phyloP scores from a whole-genome alignment of 2,797 vertebrate genomes.

The Protonibea diacanthus region DNA sequence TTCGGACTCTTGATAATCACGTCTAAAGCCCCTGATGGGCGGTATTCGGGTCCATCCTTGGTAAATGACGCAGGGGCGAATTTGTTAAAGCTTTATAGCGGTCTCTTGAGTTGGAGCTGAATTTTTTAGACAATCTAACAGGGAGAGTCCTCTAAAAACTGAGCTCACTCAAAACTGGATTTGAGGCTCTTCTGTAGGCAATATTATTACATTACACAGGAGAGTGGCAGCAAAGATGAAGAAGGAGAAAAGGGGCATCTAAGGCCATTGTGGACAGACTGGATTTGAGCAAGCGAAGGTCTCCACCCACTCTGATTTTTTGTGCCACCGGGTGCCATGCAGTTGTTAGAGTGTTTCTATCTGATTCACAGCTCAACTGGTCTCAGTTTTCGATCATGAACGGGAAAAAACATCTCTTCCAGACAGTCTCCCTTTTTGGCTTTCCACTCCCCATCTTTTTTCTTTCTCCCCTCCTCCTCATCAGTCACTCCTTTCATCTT shows the following conservation, averaged over 20 bases:
- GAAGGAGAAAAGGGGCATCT: not conserved
- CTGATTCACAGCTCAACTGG: conserved; percentile 36
- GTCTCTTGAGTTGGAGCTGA: conserved; percentile 29
- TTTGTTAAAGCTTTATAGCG: conserved; percentile 36
- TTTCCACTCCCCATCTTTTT: conserved; percentile 47
- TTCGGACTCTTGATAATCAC: conserved; percentile 44
- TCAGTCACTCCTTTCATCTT: conserved; percentile 74
- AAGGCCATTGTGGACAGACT: not conserved
- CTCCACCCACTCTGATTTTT: not conserved
- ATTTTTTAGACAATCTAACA: conserved; percentile 38
- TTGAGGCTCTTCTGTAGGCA: conserved; percentile 16
- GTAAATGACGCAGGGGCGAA: conserved; percentile 34
- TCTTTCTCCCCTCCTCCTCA: conserved; percentile 46
- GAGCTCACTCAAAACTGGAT: conserved; percentile 16
- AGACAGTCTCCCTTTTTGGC: conserved; percentile 48
- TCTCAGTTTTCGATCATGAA: conserved; percentile 59
- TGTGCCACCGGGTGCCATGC: conserved; percentile 23
- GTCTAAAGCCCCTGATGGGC: conserved; percentile 41
- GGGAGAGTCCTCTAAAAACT: conserved; percentile 27
- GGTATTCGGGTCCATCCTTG: conserved; percentile 35
- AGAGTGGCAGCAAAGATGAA: not conserved
- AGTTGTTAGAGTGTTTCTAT: conserved; percentile 32
- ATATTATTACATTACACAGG: not conserved
- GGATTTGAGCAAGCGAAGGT: conserved; percentile 12
- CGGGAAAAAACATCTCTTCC: conserved; percentile 58